Conservation (phyloP, 2,888 invertebrate species). For the Therioaphis trifolii region DNA sequence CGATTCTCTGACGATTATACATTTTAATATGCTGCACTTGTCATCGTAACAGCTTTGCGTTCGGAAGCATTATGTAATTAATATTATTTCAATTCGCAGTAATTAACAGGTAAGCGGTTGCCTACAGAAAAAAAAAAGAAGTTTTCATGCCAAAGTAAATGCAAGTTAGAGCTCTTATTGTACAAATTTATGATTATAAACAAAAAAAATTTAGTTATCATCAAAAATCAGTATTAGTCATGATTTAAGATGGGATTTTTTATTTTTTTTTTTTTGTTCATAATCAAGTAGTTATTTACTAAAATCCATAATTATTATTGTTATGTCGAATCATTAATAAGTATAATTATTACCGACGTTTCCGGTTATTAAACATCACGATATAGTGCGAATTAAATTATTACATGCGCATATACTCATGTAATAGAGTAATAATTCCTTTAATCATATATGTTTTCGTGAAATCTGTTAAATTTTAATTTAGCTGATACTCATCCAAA, state of each 20-base stretch:
- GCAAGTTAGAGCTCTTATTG: too few species aligned
- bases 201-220: too few species aligned
- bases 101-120: neutral
- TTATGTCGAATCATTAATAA: neutral
- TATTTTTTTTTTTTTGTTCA: too few species aligned
- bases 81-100: neutral
- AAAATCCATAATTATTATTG: conserved; percentile 18
- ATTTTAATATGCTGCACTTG: neutral
- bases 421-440: neutral
- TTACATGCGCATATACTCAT: neutral
- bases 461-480: neutral
- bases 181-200: too few species aligned
- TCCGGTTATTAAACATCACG: conserved; percentile 37
- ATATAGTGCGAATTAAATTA: conserved; percentile 32
- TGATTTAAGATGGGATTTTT: neutral
- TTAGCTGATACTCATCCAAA: neutral
- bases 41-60: conserved; percentile 3
- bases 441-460: neutral
- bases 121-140: too few species aligned
- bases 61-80: conserved; percentile 9
- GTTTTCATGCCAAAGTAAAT: too few species aligned
- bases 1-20: neutral
- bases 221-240: neutral
- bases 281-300: neutral
- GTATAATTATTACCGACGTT: conserved; percentile 31